Base-by-base conservation (phyloP, 1,140 invertebrate species). In the Tetramorium simillimum region DNA sequence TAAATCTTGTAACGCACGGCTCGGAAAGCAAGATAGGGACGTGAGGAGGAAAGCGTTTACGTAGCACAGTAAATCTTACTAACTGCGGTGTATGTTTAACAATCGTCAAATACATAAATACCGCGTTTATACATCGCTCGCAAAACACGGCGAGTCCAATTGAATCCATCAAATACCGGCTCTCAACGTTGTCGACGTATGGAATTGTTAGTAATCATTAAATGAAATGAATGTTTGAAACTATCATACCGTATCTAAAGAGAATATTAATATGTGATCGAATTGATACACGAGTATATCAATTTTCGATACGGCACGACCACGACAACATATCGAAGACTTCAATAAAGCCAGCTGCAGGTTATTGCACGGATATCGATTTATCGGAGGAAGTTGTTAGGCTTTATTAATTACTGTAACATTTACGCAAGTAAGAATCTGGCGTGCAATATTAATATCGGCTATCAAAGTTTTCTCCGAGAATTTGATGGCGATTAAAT, bases 371-470 rank as follows among this genome's bases (percentile, higher is more conserved):
- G 18, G 37, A 73, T 75, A 73, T 73, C 56, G 49, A 60, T 73
- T 75, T 75, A 84, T 84, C 28, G 80, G 56, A 40, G 28, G n/a
- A 75, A 81, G 65, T 81, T 70, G 37, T 56, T 51, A 24, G 21
- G 78, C 49, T 70, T 72, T 56, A 81, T 81, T 81, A 81, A 81
- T 81, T 81, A 81, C 37, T 24, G 78, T 14, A 81, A 72, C 49
- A 72, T 81, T 81, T 43, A 21, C 21, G 18, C 12, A 49, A 65
- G 43, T 65, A 65, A 65, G 76, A 65, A 65, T 78, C 37, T 78
- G 49, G 24, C 7, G 58, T 16, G 33, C 21, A 33, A 53, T 81
- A 72, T 56, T 69, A 78, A 69, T 70, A 81, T 70, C 78, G 37
- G n/a, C n/a, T 18, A 46, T 63, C 28, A 53, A 53, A 70, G 33